phyloP scores from a whole-genome alignment of 2,888 invertebrate genomes.

The Xanthorhoe designata region DNA sequence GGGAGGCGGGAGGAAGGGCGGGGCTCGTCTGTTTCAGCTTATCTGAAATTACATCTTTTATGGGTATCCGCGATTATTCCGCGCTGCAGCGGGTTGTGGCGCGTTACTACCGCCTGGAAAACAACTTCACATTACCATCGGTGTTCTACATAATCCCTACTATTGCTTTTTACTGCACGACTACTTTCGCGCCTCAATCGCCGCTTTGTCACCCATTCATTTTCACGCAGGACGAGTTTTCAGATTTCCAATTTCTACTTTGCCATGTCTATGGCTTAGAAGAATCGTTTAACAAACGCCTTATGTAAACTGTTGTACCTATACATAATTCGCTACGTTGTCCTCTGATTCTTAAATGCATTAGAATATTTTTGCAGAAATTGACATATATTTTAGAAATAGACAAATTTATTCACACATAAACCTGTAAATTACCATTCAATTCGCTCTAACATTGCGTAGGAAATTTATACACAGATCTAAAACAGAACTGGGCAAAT shows the following conservation, averaged over 20 bases:
- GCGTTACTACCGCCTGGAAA: conserved; percentile 80
- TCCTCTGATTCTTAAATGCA: conserved; percentile 13
- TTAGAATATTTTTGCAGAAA: conserved; percentile 29
- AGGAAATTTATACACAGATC: conserved; percentile 57
- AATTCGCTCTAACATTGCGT: conserved; percentile 42
- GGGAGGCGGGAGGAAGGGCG: conserved; percentile 67
- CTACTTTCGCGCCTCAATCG: conserved; percentile 69
- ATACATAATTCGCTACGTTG: conserved; percentile 18
- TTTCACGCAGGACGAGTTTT: conserved; percentile 51
- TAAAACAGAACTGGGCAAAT: conserved; percentile 67
- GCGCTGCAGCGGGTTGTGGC: conserved; percentile 84
- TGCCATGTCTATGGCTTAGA: conserved; percentile 19
- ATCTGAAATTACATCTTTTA: conserved; percentile 86
- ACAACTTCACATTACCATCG: conserved; percentile 80
- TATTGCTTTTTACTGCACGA: conserved; percentile 80
- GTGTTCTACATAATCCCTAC: conserved; percentile 81
- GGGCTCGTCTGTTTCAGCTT: conserved; percentile 85
- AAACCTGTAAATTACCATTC: conserved; percentile 42
- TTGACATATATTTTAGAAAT: conserved; percentile 34
- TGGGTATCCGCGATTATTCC: conserved; percentile 86
- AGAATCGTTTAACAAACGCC: conserved; percentile 20
- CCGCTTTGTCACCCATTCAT: conserved; percentile 60
- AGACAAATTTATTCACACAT: conserved; percentile 42
- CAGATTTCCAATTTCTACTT: conserved; percentile 34
- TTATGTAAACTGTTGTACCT: conserved; percentile 17